Conservation (phyloP, 1,140 invertebrate genomes). For the Aphis gossypii region DNA sequence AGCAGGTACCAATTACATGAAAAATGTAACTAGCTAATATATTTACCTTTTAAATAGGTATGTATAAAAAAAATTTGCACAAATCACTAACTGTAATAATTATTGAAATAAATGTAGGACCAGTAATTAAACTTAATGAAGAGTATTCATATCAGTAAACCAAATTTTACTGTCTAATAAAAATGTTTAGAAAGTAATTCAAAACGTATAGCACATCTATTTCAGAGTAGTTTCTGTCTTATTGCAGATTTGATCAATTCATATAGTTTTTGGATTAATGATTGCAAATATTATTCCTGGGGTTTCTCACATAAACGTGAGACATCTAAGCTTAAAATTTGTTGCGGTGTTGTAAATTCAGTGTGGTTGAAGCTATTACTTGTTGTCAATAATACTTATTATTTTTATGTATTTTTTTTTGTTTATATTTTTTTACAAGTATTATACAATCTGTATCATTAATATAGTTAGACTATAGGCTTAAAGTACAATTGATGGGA, state of each 20-base stretch:
- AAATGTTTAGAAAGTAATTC: background rate
- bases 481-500: no score
- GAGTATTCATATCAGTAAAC: background rate
- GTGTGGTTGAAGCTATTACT: slow-evolving; percentile 49
- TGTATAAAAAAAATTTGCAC: background rate
- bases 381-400: slow-evolving; percentile 11
- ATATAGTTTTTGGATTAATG: slow-evolving; percentile 31
- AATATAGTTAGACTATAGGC: no score
- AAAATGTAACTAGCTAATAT: no score
- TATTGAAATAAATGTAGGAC: no score
- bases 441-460: no score
- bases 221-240: background rate
- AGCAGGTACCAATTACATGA: no score
- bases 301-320: slow-evolving; percentile 1
- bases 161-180: background rate
- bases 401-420: no score
- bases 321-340: slow-evolving; percentile 41
- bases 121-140: background rate
- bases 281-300: background rate
- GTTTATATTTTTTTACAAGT: background rate
- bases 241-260: background rate
- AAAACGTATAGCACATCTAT: slow-evolving; percentile 25
- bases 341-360: slow-evolving; percentile 49
- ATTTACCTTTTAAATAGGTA: no score
- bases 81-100: no score